These are phyloP conservation scores for human DNA, from an alignment of 2,113 vertebrate species.

Conservation along the genomic window DNA sequence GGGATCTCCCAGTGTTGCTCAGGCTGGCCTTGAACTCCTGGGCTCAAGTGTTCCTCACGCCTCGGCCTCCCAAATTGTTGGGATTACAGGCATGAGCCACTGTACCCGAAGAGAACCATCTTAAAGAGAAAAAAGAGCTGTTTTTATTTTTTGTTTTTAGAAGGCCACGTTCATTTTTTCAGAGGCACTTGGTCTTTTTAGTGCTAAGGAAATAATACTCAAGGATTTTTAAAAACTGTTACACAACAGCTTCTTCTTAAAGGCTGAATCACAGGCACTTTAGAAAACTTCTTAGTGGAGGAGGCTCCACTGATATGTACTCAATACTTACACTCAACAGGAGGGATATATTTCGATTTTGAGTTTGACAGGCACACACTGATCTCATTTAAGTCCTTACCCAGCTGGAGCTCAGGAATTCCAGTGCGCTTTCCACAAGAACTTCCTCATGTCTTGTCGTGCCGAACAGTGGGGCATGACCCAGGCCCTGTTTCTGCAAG, in stretches of 20 bases:
- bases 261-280: not conserved
- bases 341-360: not conserved
- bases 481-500: not conserved
- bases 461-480: rapidly evolving
- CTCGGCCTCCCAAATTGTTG: too few relatives aligned
- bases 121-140: not conserved
- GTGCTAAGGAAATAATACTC: not conserved
- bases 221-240: not conserved
- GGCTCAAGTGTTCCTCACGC: too few relatives aligned
- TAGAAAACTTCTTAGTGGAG: not conserved
- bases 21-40: too few relatives aligned
- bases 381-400: not conserved
- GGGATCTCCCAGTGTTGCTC: too few relatives aligned
- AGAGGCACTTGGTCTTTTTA: not conserved
- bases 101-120: not conserved
- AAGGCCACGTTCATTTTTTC: not conserved
- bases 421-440: not conserved
- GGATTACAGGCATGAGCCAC: too few relatives aligned
- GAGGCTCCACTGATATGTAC: not conserved
- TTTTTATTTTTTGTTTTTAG: not conserved
- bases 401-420: not conserved
- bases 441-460: rapidly evolving
- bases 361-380: not conserved
- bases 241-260: not conserved
- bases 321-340: too few relatives aligned